phyloP scores from a whole-genome alignment of 2,888 invertebrate species.

The Exephanes ischioxanthus region DNA sequence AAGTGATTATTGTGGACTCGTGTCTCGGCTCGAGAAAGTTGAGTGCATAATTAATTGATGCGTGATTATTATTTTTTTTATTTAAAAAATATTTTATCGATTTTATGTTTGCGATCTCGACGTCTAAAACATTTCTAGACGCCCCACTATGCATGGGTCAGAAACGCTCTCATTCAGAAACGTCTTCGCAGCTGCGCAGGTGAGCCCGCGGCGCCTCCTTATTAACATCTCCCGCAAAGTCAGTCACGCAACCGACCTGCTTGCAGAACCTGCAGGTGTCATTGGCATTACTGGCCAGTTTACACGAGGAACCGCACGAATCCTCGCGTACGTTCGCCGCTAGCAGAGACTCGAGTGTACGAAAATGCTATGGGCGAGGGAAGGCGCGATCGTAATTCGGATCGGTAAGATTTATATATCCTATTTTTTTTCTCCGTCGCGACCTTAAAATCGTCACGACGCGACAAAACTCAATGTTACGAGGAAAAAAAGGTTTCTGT shows the following conservation, averaged over 20 bases:
- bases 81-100: too few relatives aligned
- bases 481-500: background rate
- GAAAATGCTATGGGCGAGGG: conserved; percentile 83
- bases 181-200: conserved; percentile 80
- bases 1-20: too few relatives aligned
- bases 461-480: background rate
- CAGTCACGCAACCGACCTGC: conserved; percentile 77
- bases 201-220: conserved; percentile 77
- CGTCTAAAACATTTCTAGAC: background rate
- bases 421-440: background rate
- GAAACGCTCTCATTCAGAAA: conserved; percentile 17
- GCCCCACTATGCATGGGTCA: background rate
- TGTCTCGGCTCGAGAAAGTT: too few relatives aligned
- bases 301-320: conserved; percentile 34
- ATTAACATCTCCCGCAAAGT: conserved; percentile 79
- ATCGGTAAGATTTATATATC: conserved; percentile 77
- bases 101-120: background rate
- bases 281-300: conserved; percentile 56
- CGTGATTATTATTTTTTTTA: too few relatives aligned
- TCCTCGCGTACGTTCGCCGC: conserved; percentile 40
- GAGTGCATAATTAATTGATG: too few relatives aligned
- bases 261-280: conserved; percentile 66
- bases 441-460: background rate
- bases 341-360: conserved; percentile 66
- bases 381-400: conserved; percentile 80